Base-by-base conservation (phyloP, 2,888 invertebrate species). In the Priapulus caudatus region DNA sequence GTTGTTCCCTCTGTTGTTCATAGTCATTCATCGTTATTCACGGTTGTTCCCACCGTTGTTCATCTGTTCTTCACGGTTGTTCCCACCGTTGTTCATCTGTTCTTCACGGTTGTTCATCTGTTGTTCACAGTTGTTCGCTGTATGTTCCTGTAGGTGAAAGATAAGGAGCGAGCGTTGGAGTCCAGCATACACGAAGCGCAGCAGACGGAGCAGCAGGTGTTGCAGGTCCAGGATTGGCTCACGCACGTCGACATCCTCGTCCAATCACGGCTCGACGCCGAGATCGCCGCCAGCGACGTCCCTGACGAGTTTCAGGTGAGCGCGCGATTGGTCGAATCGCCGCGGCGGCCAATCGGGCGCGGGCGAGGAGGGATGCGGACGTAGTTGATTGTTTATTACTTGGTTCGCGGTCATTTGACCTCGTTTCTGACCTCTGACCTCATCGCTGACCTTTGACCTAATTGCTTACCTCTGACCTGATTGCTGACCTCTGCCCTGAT, bases 241-340 rank as follows among this genome's bases (percentile, higher is more conserved):
- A 76, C 75, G 57, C 78, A 79, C 65, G 79, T 82, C 63, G 81
- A 82, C 67, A 77, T 78, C 62, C 77, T 81, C 65, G 75, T 84
- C 64, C 78, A 79, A 62, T 80, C 82, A 61, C 78, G 84, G 64
- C 75, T 84, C 60, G 81, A 83, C 64, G 81, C 82, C 65, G 86
- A 86, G 72, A 78, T 85, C 57, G 80, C 83, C 55, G 82, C 84
- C 57, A 81, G 82, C 66, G 85, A 86, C 73, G 76, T 85, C 62
- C 86, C 86, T 24, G 81, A 83, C 63, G 84, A 86, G 60, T 70
- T 70, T 61, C 70, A 75, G 65, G 75, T 75, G 52, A 55, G 57
- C 43, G 20, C 15, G 23, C 10, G 0, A 21, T 45, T 46, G 20
- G 1, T 21, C 2, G 16, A 22, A 22, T 21, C 20, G n/a, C 46